These are phyloP conservation scores for Atlantisia rogersi DNA, from an alignment of 2,113 vertebrate genomes.

Conservation along the genomic window DNA sequence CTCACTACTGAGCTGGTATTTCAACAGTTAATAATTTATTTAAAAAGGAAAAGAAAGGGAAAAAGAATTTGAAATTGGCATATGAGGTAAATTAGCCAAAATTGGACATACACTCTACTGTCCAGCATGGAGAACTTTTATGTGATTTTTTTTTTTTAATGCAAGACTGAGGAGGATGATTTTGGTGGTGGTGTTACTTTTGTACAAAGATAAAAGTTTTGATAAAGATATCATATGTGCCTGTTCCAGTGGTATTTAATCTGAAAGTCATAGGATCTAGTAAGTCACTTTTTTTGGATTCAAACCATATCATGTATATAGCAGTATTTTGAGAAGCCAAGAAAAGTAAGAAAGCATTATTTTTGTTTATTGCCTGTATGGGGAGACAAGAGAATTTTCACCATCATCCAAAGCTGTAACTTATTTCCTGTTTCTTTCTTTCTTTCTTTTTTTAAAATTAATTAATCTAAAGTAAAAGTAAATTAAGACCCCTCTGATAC, in stretches of 20 bases:
- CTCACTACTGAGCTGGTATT: neutral
- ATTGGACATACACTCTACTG: neutral
- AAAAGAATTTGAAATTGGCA: neutral
- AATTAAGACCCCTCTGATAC: neutral
- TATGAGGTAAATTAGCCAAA: neutral
- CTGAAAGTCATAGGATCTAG: neutral
- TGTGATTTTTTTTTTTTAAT: neutral
- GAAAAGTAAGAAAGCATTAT: neutral
- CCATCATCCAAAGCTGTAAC: neutral
- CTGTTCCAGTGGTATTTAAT: neutral
- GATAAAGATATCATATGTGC: neutral
- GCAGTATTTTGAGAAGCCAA: neutral
- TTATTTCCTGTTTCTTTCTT: neutral
- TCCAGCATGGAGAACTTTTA: neutral
- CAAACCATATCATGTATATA: neutral
- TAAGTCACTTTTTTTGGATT: neutral
- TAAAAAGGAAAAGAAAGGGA: neutral
- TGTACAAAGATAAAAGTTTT: neutral
- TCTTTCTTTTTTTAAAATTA: neutral
- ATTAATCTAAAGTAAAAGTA: neutral
- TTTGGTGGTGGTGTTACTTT: neutral
- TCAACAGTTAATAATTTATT: neutral
- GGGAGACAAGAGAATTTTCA: neutral
- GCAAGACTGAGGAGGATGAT: neutral
- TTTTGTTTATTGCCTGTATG: neutral